phyloP scores from a whole-genome alignment of 1,140 invertebrate species.

The Cylas formicarius region DNA sequence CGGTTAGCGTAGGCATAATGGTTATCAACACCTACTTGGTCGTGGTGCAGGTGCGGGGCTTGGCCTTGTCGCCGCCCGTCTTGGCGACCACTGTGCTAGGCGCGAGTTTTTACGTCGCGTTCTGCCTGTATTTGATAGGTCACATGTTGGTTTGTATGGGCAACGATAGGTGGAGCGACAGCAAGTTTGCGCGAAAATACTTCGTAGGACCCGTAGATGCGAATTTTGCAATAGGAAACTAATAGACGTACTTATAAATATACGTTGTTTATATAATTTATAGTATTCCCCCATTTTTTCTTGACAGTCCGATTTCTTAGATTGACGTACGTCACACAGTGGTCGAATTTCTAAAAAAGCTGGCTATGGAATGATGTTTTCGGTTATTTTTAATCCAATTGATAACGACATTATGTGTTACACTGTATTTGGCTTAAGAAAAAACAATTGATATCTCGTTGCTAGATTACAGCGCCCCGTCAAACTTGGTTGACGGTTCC shows the following conservation, averaged over 20 bases:
- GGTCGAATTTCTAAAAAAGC: too few relatives aligned
- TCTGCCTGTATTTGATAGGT: slow-evolving; percentile 12
- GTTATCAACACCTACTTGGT: slow-evolving; percentile 16
- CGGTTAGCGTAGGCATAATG: slow-evolving; percentile 10
- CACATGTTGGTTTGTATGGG: slow-evolving; percentile 18
- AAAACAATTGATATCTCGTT: too few relatives aligned
- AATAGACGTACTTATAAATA: too few relatives aligned
- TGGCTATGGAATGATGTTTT: too few relatives aligned
- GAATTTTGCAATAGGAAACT: slow-evolving; percentile 3
- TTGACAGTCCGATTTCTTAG: too few relatives aligned
- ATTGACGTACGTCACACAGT: too few relatives aligned
- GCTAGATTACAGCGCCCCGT: too few relatives aligned
- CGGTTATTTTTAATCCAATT: too few relatives aligned
- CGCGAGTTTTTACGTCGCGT: slow-evolving; percentile 8
- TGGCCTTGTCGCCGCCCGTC: slow-evolving; percentile 2
- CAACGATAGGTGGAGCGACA: background rate
- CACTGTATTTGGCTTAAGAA: too few relatives aligned
- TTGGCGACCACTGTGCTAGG: slow-evolving; percentile 3
- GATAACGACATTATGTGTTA: too few relatives aligned
- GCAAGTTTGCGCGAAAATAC: slow-evolving; percentile 4
- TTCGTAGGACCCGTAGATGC: slow-evolving; percentile 9
- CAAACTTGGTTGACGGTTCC: too few relatives aligned
- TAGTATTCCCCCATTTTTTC: slow-evolving; percentile 3
- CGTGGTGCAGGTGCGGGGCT: slow-evolving; percentile 4
- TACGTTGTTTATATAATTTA: too few relatives aligned